These are phyloP conservation scores for Limnephilus rhombicus DNA, from an alignment of 2,888 invertebrate species.

Conservation along the genomic window DNA sequence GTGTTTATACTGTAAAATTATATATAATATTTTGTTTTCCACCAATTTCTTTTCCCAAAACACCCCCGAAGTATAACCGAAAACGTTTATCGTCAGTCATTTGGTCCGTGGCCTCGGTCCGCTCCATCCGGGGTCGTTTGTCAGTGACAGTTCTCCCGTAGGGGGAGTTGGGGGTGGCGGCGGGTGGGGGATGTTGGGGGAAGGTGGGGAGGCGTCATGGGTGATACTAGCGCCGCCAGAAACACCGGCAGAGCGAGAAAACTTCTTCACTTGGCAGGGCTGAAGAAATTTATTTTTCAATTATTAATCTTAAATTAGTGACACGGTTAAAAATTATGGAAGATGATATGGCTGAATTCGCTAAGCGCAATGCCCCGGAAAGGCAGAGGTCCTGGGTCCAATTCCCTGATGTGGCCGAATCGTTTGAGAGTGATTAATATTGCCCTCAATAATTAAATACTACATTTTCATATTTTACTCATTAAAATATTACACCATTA, in stretches of 20 bases:
- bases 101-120: slow-evolving; percentile 59
- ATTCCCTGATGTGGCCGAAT: too few relatives aligned
- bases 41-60: slow-evolving; percentile 30
- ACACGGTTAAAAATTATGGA: too few relatives aligned
- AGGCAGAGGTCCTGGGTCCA: too few relatives aligned
- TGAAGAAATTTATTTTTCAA: background rate
- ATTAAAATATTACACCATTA: too few relatives aligned
- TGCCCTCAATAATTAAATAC: too few relatives aligned
- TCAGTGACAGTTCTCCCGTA: slow-evolving; percentile 62
- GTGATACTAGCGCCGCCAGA: slow-evolving; percentile 62
- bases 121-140: slow-evolving; percentile 62
- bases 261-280: slow-evolving; percentile 50
- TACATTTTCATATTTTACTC: too few relatives aligned
- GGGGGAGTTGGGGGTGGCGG: background rate
- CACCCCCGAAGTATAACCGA: slow-evolving; percentile 21
- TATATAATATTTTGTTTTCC: background rate
- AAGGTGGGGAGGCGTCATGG: background rate
- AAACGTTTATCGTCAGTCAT: slow-evolving; percentile 57
- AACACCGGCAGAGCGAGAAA: slow-evolving; percentile 57
- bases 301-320: too few relatives aligned
- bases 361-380: too few relatives aligned
- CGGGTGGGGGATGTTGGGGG: background rate
- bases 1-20: background rate
- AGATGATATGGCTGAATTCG: too few relatives aligned
- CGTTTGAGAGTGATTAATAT: too few relatives aligned